These are phyloP conservation scores for Iphiclides podalirius DNA, from an alignment of 2,888 invertebrate species.

Conservation along the genomic window DNA sequence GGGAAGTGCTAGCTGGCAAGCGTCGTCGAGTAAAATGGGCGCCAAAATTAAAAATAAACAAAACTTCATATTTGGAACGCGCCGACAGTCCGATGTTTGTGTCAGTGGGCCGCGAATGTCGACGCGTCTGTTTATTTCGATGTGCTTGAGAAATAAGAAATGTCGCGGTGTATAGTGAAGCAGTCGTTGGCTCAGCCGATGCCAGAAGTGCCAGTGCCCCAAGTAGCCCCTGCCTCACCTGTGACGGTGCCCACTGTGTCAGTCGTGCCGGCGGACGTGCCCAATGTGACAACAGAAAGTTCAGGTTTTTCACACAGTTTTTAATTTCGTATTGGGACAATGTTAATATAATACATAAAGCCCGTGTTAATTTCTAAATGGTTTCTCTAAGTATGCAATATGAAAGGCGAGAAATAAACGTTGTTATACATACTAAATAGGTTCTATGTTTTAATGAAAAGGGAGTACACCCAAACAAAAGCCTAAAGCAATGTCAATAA, in stretches of 20 bases:
- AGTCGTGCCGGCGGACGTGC: constrained; percentile 19
- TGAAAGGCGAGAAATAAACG: too few relatives aligned
- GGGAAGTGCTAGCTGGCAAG: constrained; percentile 48
- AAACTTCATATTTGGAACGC: constrained; percentile 73
- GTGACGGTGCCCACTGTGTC: constrained; percentile 15
- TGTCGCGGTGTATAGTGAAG: constrained; percentile 76
- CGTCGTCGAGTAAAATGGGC: constrained; percentile 62
- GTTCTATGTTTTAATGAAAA: too few relatives aligned
- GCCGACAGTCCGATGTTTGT: constrained; percentile 74
- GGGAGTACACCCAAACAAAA: too few relatives aligned
- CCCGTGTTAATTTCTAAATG: neutral
- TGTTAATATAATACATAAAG: neutral
- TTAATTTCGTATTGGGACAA: too few relatives aligned
- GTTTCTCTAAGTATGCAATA: neutral
- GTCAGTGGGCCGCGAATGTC: constrained; percentile 54
- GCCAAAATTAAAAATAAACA: constrained; percentile 79
- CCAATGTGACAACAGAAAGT: constrained; percentile 42
- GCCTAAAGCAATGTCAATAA: too few relatives aligned
- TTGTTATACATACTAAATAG: too few relatives aligned
- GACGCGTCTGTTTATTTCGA: constrained; percentile 41
- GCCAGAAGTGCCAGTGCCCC: constrained; percentile 31
- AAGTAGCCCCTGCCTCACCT: constrained; percentile 25
- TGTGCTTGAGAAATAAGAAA: constrained; percentile 39
- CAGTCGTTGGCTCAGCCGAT: constrained; percentile 53
- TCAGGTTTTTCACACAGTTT: constrained; percentile 39